Conservation (phyloP, 2,888 invertebrate species). For the Lucinisca nassula region DNA sequence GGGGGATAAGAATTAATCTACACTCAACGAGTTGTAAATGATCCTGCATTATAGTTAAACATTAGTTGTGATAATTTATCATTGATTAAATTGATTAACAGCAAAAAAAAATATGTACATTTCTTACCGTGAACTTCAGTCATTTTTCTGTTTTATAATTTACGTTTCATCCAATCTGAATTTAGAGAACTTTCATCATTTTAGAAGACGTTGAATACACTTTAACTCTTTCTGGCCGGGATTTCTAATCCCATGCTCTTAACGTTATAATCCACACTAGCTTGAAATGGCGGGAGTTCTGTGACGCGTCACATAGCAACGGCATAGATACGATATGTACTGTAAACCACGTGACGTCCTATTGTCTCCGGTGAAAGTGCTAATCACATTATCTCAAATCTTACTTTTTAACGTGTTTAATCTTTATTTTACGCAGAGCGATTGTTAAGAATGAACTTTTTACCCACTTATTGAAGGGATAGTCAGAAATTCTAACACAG, state of each 20-base stretch:
- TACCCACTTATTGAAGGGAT: too few relatives aligned
- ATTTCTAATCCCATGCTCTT: not conserved
- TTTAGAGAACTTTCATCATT: not conserved
- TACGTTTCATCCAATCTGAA: not conserved
- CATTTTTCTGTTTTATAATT: not conserved
- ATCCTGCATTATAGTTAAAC: not conserved
- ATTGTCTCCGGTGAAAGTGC: slow-evolving; percentile 65
- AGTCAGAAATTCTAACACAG: too few relatives aligned
- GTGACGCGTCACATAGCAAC: slow-evolving; percentile 60
- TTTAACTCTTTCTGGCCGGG: not conserved
- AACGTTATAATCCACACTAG: not conserved
- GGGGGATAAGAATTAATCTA: not conserved
- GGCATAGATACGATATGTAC: slow-evolving; percentile 38
- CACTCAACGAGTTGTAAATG: not conserved
- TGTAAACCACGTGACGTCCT: slow-evolving; percentile 60
- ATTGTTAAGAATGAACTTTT: too few relatives aligned
- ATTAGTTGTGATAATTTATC: not conserved
- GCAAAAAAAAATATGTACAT: not conserved
- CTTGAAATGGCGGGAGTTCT: slow-evolving; percentile 22
- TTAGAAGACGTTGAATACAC: not conserved
- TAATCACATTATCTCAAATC: slow-evolving; percentile 7
- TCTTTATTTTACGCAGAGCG: too few relatives aligned
- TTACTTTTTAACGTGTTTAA: not conserved
- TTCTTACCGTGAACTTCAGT: not conserved
- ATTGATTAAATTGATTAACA: not conserved